A percentile compares a stretch with the other conserved stretches of the same genome.
Evolutionary conservation across 2,113 vertebrate species (phyloP).

Genomic region (Tichodroma muraria): DNA sequence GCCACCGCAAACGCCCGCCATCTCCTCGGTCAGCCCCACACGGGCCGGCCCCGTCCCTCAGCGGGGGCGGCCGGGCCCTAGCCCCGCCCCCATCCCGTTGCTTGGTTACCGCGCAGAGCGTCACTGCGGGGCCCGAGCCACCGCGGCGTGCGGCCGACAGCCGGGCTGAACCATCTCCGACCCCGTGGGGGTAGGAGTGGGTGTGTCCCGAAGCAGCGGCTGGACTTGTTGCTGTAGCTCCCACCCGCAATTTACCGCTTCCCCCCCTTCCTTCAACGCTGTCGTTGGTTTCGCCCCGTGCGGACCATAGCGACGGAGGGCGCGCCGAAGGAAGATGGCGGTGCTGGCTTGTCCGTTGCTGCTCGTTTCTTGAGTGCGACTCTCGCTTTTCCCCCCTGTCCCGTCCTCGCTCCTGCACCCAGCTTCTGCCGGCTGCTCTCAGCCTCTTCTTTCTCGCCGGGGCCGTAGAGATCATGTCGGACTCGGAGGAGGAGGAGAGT

Average conservation of each 20-base stretch:
- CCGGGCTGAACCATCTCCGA: background rate
- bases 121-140: constrained; percentile 56
- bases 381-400: background rate
- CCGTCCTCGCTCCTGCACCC: background rate
- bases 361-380: background rate
- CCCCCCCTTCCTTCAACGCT: background rate
- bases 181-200: rapidly evolving
- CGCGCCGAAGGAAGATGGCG: constrained; percentile 77
- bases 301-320: background rate
- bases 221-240: background rate
- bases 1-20: rapidly evolving
- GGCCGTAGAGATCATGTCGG: constrained; percentile 79
- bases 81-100: background rate
- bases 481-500: constrained; percentile 93
- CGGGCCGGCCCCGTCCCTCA: rapidly evolving
- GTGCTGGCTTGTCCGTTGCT: rapidly evolving
- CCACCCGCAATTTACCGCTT: background rate
- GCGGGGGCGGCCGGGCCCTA: too few species aligned
- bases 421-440: background rate
- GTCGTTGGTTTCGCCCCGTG: background rate
- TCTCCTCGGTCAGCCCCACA: rapidly evolving
- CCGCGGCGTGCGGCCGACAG: rapidly evolving
- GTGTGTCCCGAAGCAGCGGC: background rate
- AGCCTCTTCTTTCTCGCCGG: background rate
- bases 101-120: constrained; percentile 69